Percentiles rank a stretch among this genome's conserved stretches.
These are phyloP conservation scores for Lynx canadensis DNA, from an alignment of 2,113 vertebrate species.

Conservation along the genomic window DNA sequence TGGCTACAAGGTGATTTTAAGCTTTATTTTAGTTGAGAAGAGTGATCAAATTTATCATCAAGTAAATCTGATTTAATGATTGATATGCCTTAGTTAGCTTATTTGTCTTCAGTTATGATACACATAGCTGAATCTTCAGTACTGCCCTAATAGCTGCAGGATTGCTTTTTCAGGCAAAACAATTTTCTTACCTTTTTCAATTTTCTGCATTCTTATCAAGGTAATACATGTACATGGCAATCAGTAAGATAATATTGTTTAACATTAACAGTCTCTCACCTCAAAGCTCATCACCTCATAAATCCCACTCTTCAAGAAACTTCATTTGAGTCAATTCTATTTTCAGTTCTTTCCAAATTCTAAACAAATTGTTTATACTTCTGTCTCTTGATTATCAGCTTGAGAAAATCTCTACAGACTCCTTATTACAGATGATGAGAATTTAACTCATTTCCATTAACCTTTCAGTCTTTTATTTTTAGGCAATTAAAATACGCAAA, in stretches of 20 bases:
- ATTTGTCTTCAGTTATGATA: background rate
- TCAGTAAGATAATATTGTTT: background rate
- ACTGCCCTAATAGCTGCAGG: background rate
- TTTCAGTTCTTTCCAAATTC: background rate
- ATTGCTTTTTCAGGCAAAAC: conserved; percentile 31
- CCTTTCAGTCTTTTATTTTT: background rate
- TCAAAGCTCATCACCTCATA: background rate
- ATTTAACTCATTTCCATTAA: conserved; percentile 43
- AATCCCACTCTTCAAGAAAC: background rate
- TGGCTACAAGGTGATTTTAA: conserved; percentile 25
- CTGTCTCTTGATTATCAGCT: background rate
- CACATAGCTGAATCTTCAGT: background rate
- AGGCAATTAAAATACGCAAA: background rate
- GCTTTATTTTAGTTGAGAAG: conserved; percentile 48
- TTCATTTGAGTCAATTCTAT: background rate
- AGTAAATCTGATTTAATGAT: conserved; percentile 24
- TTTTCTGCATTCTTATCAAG: conserved; percentile 47
- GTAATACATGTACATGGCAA: background rate
- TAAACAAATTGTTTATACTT: background rate
- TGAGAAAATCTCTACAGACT: background rate
- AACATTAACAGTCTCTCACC: background rate
- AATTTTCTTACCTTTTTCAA: background rate
- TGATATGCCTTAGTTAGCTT: background rate
- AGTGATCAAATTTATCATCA: conserved; percentile 5
- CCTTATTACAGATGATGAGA: background rate